phyloP scores from a whole-genome alignment of 1,140 invertebrate species.

The Saccostrea echinata region DNA sequence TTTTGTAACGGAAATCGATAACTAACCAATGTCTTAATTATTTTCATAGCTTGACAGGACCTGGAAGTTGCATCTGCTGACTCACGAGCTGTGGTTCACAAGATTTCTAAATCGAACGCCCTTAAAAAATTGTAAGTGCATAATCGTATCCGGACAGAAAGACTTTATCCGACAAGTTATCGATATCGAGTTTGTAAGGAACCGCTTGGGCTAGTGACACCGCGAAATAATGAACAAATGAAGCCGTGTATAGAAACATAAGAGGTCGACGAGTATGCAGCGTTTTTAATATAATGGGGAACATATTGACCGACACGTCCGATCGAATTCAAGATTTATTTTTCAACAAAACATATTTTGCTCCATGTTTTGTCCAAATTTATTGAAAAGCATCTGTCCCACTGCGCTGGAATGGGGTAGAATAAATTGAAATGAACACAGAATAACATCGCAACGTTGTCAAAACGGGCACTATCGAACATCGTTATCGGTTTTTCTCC shows the following conservation, averaged over 20 bases:
- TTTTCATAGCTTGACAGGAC: constrained; percentile 3
- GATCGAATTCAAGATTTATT: constrained; percentile 7
- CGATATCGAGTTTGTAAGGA: constrained; percentile 4
- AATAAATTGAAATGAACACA: constrained; percentile 30
- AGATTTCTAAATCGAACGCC: not conserved
- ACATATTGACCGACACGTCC: constrained; percentile 26
- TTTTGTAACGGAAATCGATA: constrained; percentile 37
- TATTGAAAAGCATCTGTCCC: constrained; percentile 22
- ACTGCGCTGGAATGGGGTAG: constrained; percentile 24
- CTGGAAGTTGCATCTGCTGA: constrained; percentile 11
- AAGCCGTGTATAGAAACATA: not conserved
- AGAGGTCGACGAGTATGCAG: constrained; percentile 2
- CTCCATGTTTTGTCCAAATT: constrained; percentile 25
- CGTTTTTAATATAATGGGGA: not conserved
- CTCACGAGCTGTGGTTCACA: constrained; percentile 21
- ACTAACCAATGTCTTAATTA: constrained; percentile 25
- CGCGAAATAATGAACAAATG: not conserved
- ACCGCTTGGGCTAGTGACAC: not conserved
- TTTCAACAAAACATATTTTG: constrained; percentile 18
- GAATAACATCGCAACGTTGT: constrained; percentile 26
- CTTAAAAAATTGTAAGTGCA: constrained; percentile 4
- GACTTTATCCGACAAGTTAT: constrained; percentile 5
- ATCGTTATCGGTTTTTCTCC: not conserved
- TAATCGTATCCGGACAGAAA: constrained; percentile 31
- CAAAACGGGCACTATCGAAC: constrained; percentile 10